Conservation (phyloP, 1,140 invertebrate species). For the Panonychus citri region DNA sequence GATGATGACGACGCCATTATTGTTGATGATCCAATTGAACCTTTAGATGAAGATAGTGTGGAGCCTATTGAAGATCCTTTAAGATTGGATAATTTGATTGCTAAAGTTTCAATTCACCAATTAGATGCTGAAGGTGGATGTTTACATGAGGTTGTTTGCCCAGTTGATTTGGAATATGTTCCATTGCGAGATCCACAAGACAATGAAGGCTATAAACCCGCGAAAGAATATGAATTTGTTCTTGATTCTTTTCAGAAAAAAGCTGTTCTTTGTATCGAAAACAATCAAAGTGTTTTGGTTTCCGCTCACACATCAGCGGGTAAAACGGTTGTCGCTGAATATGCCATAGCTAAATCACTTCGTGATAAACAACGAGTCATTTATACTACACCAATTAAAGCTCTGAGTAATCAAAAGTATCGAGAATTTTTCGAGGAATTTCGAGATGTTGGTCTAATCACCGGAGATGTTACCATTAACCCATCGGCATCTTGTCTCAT, state of each 20-base stretch:
- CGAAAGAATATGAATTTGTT: conserved; percentile 80
- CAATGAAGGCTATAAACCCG: conserved; percentile 34
- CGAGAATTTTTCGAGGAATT: conserved; percentile 95
- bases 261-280: conserved; percentile 90
- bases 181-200: conserved; percentile 31
- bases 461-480: conserved; percentile 98
- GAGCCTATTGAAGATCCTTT: too few species aligned
- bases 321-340: conserved; percentile 97
- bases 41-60: background rate
- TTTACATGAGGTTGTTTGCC: conserved; percentile 39
- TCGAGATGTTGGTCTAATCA: conserved; percentile 88
- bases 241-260: conserved; percentile 96
- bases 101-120: conserved; percentile 1
- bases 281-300: conserved; percentile 77
- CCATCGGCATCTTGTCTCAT: conserved; percentile 89
- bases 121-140: conserved; percentile 7
- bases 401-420: conserved; percentile 98
- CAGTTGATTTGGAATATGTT: conserved; percentile 55
- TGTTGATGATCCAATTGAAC: background rate
- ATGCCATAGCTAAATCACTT: conserved; percentile 43
- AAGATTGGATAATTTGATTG: conserved; percentile 1
- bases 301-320: conserved; percentile 94
- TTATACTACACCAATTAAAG: conserved; percentile 99
- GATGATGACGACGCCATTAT: conserved; percentile 1
- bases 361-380: conserved; percentile 66